These are phyloP conservation scores for Panonychus citri DNA, from an alignment of 1,140 invertebrate species.

Conservation along the genomic window DNA sequence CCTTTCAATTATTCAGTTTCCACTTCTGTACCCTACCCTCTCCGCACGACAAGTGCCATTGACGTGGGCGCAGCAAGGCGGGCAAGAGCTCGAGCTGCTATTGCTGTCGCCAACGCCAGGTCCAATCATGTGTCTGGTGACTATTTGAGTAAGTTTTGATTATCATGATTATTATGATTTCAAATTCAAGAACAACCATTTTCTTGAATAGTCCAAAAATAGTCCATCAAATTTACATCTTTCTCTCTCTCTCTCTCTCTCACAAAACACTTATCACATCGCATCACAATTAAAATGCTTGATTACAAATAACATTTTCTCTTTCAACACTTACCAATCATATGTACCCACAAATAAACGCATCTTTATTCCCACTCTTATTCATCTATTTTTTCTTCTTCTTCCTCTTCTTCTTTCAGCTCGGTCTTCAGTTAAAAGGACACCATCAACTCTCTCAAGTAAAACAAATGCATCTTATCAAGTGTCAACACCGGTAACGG, in stretches of 20 bases:
- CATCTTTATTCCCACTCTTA: too few relatives aligned
- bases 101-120: conserved; percentile 2
- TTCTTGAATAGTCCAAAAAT: not conserved
- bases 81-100: conserved; percentile 51
- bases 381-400: too few relatives aligned
- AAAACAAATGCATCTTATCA: not conserved
- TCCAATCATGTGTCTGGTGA: conserved; percentile 36
- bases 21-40: conserved; percentile 21
- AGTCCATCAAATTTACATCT: not conserved
- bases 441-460: too few relatives aligned
- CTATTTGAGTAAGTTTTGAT: conserved; percentile 18
- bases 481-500: not conserved
- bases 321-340: too few relatives aligned
- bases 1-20: not conserved
- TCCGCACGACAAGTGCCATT: conserved; percentile 68
- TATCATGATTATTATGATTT: too few relatives aligned
- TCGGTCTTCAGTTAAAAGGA: not conserved
- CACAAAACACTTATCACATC: too few relatives aligned
- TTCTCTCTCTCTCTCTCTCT: too few relatives aligned
- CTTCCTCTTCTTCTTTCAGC: not conserved
- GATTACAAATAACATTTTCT: too few relatives aligned
- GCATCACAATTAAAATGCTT: too few relatives aligned
- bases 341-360: too few relatives aligned
- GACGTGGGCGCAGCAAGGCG: conserved; percentile 67
- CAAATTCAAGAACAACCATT: too few relatives aligned